Evolutionary conservation across 2,113 vertebrate genomes (phyloP).

Genomic region (Microtus ochrogaster): DNA sequence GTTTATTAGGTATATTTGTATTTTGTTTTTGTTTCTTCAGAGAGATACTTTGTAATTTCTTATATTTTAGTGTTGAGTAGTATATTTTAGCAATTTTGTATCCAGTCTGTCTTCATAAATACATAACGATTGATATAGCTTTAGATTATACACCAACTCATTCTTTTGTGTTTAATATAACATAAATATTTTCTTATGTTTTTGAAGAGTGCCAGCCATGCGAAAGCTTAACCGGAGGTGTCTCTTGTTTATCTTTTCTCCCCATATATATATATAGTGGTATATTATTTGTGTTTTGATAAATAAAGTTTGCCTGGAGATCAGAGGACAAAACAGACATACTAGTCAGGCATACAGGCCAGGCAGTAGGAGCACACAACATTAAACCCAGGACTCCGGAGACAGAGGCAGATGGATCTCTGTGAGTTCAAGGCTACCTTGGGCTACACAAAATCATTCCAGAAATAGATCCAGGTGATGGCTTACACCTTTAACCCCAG

Average conservation of each 20-base stretch:
- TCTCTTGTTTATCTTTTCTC: not conserved
- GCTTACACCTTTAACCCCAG: too few relatives aligned
- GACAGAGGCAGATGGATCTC: too few relatives aligned
- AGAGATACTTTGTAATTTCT: slow-evolving; percentile 3
- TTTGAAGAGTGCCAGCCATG: not conserved
- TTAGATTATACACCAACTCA: not conserved
- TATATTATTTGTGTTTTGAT: too few relatives aligned
- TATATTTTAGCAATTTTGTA: not conserved
- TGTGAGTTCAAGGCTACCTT: too few relatives aligned
- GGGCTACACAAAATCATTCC: too few relatives aligned
- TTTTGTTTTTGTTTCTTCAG: slow-evolving; percentile 23
- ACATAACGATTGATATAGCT: not conserved
- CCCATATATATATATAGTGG: not conserved
- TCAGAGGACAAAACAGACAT: too few relatives aligned
- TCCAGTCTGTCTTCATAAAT: not conserved
- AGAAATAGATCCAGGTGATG: too few relatives aligned
- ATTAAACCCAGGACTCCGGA: too few relatives aligned
- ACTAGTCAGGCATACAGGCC: too few relatives aligned
- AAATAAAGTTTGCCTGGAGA: too few relatives aligned
- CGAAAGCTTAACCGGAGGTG: not conserved
- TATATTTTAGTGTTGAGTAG: not conserved
- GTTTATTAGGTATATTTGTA: not conserved
- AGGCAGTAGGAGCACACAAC: too few relatives aligned
- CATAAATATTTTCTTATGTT: not conserved
- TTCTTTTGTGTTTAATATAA: slow-evolving; percentile 18